Conservation (phyloP, 2,113 vertebrate species). For the Corapipo altera region DNA sequence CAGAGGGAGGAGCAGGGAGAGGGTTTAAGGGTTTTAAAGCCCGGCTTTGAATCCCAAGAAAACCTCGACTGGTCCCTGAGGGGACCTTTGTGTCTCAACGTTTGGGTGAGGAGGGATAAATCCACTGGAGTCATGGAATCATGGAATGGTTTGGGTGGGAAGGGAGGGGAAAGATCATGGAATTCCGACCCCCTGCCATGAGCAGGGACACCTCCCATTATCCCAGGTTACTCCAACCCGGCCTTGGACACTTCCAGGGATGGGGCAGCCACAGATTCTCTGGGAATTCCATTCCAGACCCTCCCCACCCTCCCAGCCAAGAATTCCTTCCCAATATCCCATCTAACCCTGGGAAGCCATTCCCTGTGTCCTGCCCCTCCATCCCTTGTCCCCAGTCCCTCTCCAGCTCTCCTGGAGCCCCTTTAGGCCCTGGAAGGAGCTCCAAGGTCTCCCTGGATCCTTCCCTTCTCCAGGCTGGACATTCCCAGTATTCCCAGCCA, state of each 20-base stretch:
- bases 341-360: neutral
- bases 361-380: neutral
- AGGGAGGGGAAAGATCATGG: neutral
- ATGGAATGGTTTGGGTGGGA: neutral
- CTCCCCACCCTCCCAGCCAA: fast-evolving
- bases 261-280: neutral
- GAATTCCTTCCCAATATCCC: neutral
- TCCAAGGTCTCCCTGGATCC: fast-evolving
- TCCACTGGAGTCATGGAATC: neutral
- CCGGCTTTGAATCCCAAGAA: fast-evolving
- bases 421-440: fast-evolving
- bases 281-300: fast-evolving
- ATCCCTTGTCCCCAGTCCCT: neutral
- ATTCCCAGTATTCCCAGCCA: neutral
- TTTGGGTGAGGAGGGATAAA: neutral
- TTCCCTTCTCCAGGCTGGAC: neutral
- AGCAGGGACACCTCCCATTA: neutral
- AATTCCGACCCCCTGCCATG: neutral
- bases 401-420: neutral
- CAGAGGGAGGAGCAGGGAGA: neutral
- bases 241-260: neutral
- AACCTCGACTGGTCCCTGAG: fast-evolving
- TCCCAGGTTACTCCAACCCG: fast-evolving
- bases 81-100: neutral
- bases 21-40: neutral